Conservation (phyloP, 2,113 vertebrate genomes). For the Rhabdornis inornatus region DNA sequence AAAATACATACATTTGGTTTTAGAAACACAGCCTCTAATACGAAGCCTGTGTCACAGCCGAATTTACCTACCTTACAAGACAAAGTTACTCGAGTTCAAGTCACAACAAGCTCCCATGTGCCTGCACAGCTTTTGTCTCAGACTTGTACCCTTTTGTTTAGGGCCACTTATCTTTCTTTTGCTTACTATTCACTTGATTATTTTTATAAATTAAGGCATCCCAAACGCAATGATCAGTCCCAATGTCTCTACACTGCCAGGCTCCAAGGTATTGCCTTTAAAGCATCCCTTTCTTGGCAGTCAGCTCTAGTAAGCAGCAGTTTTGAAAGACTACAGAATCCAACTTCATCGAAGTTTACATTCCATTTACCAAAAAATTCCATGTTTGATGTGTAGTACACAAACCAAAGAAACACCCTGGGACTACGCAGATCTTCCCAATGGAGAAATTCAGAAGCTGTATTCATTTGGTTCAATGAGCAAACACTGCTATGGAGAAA, state of each 20-base stretch:
- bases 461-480: conserved; percentile 5
- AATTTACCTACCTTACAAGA: not conserved
- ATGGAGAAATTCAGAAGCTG: not conserved
- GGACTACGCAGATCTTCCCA: not conserved
- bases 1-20: not conserved
- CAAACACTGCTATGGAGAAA: not conserved
- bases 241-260: not conserved
- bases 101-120: not conserved
- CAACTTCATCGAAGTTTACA: not conserved
- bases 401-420: not conserved
- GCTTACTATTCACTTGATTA: not conserved
- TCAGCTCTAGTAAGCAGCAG: not conserved
- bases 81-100: not conserved
- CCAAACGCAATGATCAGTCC: not conserved
- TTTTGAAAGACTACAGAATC: not conserved
- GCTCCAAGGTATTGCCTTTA: not conserved
- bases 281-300: not conserved
- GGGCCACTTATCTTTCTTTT: not conserved
- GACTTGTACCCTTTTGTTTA: not conserved
- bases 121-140: not conserved
- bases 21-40: not conserved
- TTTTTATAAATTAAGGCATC: not conserved
- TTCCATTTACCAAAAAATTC: not conserved
- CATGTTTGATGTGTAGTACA: not conserved
- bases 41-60: not conserved